Evolutionary conservation across 2,888 invertebrate species (phyloP).

Genomic region (Bellardia pandia): DNA sequence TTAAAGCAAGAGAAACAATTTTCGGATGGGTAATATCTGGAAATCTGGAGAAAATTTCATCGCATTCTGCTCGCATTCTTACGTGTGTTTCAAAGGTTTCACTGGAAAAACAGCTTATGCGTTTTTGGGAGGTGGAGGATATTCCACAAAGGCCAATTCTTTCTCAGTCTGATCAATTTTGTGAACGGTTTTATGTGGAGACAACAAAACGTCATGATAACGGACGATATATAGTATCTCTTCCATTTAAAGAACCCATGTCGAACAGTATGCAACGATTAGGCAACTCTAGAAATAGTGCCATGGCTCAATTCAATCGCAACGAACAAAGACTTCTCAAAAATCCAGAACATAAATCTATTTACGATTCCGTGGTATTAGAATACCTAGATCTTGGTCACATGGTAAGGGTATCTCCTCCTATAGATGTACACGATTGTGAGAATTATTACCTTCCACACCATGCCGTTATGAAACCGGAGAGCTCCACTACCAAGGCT

Average conservation of each 20-base stretch:
- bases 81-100: not conserved
- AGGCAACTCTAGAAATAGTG: not conserved
- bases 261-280: not conserved
- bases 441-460: slow-evolving; percentile 31
- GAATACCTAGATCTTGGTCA: slow-evolving; percentile 29
- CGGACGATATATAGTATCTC: slow-evolving; percentile 22
- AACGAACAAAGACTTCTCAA: slow-evolving; percentile 17
- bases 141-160: slow-evolving; percentile 21
- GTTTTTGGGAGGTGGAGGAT: slow-evolving; percentile 59
- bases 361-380: slow-evolving; percentile 30
- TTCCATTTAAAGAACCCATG: slow-evolving; percentile 13
- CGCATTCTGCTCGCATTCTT: not conserved
- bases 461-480: slow-evolving; percentile 28
- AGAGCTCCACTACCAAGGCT: slow-evolving; percentile 41
- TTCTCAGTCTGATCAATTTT: slow-evolving; percentile 27
- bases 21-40: not conserved
- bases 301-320: slow-evolving; percentile 22
- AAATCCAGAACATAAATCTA: slow-evolving; percentile 16
- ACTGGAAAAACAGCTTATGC: slow-evolving; percentile 5
- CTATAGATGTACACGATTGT: not conserved
- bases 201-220: slow-evolving; percentile 1
- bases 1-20: not conserved
- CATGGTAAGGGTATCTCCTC: too few species aligned
- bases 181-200: slow-evolving; percentile 2
- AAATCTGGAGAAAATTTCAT: not conserved